Conservation (phyloP, 2,113 vertebrate genomes). For the Caloenas nicobarica region DNA sequence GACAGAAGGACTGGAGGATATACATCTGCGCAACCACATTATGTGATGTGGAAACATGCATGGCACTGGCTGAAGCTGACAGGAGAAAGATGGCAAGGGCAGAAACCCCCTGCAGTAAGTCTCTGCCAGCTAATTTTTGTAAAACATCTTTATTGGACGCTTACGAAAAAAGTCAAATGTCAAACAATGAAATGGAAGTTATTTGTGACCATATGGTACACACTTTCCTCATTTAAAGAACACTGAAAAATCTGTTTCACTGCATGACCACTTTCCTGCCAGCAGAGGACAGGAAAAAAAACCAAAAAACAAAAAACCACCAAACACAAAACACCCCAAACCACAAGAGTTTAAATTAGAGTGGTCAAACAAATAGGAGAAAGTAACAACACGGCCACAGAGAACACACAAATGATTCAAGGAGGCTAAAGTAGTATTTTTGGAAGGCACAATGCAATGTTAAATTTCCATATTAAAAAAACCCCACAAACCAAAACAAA, state of each 20-base stretch:
- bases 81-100: neutral
- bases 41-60: neutral
- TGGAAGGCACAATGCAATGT: neutral
- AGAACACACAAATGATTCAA: neutral
- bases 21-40: no score
- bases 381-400: neutral
- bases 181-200: neutral
- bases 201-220: neutral
- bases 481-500: no score
- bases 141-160: neutral
- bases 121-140: neutral
- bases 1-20: neutral
- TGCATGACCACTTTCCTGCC: neutral
- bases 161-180: neutral
- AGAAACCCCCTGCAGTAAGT: neutral
- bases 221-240: neutral
- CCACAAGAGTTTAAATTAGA: neutral
- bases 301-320: no score
- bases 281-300: constrained; percentile 15
- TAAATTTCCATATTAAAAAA: neutral
- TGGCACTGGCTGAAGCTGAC: neutral
- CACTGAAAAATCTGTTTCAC: neutral
- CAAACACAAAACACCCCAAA: neutral
- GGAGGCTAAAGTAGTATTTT: neutral
- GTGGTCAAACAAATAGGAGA: neutral